phyloP scores from a whole-genome alignment of 2,888 invertebrate species.

The Limnephilus rhombicus region DNA sequence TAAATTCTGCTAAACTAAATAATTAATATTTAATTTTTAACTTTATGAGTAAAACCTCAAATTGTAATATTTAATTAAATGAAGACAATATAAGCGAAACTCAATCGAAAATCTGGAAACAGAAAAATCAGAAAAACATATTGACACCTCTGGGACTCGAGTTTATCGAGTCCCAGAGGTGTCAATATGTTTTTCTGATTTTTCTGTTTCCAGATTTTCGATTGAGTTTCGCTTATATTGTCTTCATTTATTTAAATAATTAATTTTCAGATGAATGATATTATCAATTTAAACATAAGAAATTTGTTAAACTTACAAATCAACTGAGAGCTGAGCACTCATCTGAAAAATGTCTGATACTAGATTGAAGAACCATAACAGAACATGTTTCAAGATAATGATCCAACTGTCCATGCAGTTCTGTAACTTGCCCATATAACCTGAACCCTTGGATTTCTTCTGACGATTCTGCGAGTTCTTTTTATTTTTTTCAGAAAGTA shows the following conservation, averaged over 20 bases:
- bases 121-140: too few relatives aligned
- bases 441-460: conserved; percentile 73
- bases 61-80: too few relatives aligned
- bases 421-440: conserved; percentile 74
- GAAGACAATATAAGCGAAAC: too few relatives aligned
- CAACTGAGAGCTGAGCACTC: conserved; percentile 84
- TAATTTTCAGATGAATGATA: background rate
- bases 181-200: too few relatives aligned
- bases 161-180: too few relatives aligned
- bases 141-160: too few relatives aligned
- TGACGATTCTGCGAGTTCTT: conserved; percentile 74
- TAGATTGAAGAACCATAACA: conserved; percentile 88
- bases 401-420: conserved; percentile 78
- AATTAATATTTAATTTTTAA: too few relatives aligned
- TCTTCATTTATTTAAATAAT: too few relatives aligned
- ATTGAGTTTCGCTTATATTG: too few relatives aligned
- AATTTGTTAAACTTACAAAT: conserved; percentile 80
- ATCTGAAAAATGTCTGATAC: conserved; percentile 89
- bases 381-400: conserved; percentile 79
- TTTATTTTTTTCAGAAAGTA: conserved; percentile 74
- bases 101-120: too few relatives aligned
- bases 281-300: background rate
- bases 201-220: too few relatives aligned
- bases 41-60: too few relatives aligned
- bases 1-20: background rate